Conservation (phyloP, 2,797 vertebrate species). For the Sorex maritimensis region DNA sequence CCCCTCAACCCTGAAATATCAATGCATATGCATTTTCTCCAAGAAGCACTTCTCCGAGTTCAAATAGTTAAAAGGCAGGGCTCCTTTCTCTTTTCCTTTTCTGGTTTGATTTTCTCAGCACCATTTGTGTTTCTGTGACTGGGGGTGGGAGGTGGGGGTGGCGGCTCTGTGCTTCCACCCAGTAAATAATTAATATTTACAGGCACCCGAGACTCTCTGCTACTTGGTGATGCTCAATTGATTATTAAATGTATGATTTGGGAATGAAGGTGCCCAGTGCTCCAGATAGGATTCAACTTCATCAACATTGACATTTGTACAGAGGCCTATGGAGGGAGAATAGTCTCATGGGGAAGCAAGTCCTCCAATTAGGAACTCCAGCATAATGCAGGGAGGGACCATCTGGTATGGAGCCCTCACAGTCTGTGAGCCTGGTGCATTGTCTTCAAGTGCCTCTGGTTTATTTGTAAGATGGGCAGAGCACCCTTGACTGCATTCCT, state of each 20-base stretch:
- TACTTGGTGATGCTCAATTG: background rate
- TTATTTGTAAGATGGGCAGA: no score
- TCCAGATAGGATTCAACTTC: background rate
- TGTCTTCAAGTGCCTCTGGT: no score
- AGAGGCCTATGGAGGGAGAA: background rate
- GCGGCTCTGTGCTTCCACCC: background rate
- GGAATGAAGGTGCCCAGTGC: background rate
- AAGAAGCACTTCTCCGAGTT: background rate
- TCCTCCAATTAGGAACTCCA: background rate
- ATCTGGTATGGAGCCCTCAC: no score
- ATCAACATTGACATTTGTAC: background rate
- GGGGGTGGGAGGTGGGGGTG: no score
- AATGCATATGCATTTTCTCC: background rate
- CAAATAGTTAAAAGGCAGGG: background rate
- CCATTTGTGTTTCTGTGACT: background rate
- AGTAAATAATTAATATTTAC: no score
- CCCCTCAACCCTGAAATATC: background rate
- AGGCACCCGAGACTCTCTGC: fast-evolving
- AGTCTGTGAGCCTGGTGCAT: no score
- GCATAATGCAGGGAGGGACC: background rate
- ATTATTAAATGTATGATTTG: background rate
- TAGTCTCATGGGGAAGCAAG: background rate
- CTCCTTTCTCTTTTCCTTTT: background rate
- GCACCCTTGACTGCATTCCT: no score
- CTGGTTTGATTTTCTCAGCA: background rate